These are phyloP conservation scores for Garrulus glandarius DNA, from an alignment of 2,797 vertebrate species.

Conservation along the genomic window DNA sequence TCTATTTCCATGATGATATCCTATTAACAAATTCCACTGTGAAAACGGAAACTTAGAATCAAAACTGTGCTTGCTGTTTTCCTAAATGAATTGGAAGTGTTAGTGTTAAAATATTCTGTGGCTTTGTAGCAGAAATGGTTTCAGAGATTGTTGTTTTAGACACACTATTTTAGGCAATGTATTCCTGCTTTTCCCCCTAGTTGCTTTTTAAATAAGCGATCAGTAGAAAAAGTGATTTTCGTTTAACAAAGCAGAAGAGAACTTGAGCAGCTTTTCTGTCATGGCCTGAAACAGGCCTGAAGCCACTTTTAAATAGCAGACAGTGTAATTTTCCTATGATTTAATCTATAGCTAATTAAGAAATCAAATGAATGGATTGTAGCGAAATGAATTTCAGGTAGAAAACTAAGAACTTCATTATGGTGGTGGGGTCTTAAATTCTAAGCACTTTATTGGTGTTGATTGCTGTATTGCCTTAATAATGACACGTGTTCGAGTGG, in stretches of 20 bases:
- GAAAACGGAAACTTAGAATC: not conserved
- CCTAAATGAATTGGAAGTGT: not conserved
- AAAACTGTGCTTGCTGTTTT: not conserved
- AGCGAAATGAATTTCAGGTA: not conserved
- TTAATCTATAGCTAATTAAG: not conserved
- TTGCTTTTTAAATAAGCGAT: not conserved
- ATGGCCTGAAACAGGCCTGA: not conserved
- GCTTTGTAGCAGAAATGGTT: not conserved
- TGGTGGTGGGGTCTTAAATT: not conserved
- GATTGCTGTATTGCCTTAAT: conserved; percentile 74
- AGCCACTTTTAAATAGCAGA: not conserved
- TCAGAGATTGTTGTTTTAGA: not conserved
- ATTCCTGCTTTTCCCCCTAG: not conserved
- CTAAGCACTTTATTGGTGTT: not conserved
- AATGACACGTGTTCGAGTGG: conserved; percentile 88
- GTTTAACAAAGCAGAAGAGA: not conserved
- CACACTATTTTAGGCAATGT: not conserved
- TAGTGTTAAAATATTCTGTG: not conserved
- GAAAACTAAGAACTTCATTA: not conserved
- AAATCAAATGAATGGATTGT: not conserved
- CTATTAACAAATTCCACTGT: conserved; percentile 59
- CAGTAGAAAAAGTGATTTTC: not conserved
- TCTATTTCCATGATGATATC: conserved; percentile 99
- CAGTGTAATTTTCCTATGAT: not conserved
- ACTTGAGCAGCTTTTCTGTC: not conserved